These are phyloP conservation scores for Chelmon rostratus DNA, from an alignment of 2,797 vertebrate genomes.

Conservation along the genomic window DNA sequence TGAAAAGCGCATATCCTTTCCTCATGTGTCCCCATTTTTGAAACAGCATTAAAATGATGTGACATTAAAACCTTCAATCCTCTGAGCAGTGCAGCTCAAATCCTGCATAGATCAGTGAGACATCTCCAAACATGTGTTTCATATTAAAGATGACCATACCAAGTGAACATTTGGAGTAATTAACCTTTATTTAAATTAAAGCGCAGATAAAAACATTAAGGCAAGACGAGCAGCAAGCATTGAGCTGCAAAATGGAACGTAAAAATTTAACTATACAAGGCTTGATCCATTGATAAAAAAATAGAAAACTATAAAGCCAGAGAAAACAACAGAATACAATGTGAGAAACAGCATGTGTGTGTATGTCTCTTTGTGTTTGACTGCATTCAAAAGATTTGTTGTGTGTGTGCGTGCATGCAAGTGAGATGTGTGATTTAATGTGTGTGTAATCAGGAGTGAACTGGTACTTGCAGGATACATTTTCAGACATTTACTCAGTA, in stretches of 20 bases:
- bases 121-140: not conserved
- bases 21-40: not conserved
- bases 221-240: constrained; percentile 74
- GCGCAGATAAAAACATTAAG: constrained; percentile 81
- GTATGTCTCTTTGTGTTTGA: constrained; percentile 4
- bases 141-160: not conserved
- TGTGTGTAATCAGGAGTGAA: constrained; percentile 6
- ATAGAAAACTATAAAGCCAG: constrained; percentile 71
- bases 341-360: constrained; percentile 18
- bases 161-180: constrained; percentile 20
- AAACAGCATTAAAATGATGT: not conserved
- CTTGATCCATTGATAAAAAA: constrained; percentile 64
- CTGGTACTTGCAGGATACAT: constrained; percentile 21
- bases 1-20: constrained; percentile 6
- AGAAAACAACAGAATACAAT: constrained; percentile 48
- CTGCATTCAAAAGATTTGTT: constrained; percentile 11
- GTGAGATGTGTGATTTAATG: not conserved
- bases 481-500: constrained; percentile 35
- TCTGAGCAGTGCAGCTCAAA: not conserved
- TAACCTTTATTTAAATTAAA: constrained; percentile 79
- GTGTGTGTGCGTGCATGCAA: constrained; percentile 25
- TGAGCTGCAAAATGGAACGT: constrained; percentile 65
- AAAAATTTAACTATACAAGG: constrained; percentile 58
- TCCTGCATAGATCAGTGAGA: not conserved
- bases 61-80: not conserved